Conservation (phyloP, 2,113 vertebrate genomes). For the Tylochromis polylepis region DNA sequence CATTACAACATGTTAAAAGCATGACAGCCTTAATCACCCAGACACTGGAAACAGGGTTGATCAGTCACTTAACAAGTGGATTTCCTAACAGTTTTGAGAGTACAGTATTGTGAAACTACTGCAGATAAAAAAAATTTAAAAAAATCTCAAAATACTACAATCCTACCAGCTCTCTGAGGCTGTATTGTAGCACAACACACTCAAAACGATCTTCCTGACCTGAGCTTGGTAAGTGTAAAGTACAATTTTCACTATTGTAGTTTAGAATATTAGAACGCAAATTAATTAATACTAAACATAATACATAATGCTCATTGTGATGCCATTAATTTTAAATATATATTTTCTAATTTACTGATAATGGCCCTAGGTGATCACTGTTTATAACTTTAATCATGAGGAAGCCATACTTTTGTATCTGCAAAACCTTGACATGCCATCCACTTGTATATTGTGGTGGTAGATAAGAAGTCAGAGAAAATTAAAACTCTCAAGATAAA, state of each 20-base stretch:
- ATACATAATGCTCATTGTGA: rapidly evolving
- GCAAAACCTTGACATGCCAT: background rate
- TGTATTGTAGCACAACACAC: background rate
- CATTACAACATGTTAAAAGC: background rate
- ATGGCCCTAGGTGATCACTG: rapidly evolving
- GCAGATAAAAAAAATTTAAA: background rate
- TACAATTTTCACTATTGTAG: background rate
- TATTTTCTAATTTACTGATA: rapidly evolving
- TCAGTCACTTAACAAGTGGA: background rate
- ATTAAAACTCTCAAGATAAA: background rate
- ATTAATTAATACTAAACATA: background rate
- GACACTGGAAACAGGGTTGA: background rate
- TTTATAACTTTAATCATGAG: background rate
- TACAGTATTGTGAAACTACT: background rate
- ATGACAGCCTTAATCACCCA: background rate
- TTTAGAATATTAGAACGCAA: background rate
- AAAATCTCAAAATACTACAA: background rate
- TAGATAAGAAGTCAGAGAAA: background rate
- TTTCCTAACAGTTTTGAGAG: background rate
- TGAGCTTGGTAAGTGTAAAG: background rate
- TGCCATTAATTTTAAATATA: background rate
- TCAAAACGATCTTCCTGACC: background rate
- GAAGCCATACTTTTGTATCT: background rate
- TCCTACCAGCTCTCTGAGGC: background rate
- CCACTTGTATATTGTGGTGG: background rate